phyloP scores from a whole-genome alignment of 2,113 vertebrate species.

The Bufo bufo region DNA sequence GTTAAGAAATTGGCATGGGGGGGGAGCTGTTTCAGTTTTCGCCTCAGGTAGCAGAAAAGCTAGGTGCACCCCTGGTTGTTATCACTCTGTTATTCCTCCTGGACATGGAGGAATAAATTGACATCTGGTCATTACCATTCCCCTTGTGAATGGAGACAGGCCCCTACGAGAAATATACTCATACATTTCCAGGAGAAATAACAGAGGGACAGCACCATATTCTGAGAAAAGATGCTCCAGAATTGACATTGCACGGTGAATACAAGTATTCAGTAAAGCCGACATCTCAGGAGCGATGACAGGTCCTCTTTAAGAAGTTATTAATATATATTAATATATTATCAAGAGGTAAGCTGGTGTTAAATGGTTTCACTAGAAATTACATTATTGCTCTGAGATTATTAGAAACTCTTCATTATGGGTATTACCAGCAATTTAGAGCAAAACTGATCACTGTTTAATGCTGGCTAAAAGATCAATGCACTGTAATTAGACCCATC shows the following conservation, averaged over 20 bases:
- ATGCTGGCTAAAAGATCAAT: neutral
- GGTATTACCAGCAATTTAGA: neutral
- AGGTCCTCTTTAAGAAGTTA: neutral
- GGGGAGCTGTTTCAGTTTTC: too few species aligned
- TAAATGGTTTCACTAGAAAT: conserved; percentile 12
- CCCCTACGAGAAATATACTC: too few species aligned
- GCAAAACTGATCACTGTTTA: neutral
- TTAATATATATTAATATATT: neutral
- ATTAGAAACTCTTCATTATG: conserved; percentile 17
- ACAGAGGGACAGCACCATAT: neutral
- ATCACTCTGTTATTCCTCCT: too few species aligned
- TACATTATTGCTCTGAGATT: neutral
- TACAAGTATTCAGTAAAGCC: neutral
- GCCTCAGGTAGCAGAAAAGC: too few species aligned
- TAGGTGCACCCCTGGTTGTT: too few species aligned
- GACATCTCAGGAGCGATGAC: neutral
- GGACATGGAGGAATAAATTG: too few species aligned
- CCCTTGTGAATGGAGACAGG: too few species aligned
- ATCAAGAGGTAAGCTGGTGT: neutral
- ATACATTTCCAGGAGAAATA: neutral
- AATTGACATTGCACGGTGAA: neutral
- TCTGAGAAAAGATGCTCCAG: neutral
- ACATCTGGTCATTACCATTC: too few species aligned
- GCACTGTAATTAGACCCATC: neutral
- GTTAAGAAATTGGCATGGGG: too few species aligned